phyloP scores from a whole-genome alignment of 2,888 invertebrate species.

The Lepidocyrtoides sp. region DNA sequence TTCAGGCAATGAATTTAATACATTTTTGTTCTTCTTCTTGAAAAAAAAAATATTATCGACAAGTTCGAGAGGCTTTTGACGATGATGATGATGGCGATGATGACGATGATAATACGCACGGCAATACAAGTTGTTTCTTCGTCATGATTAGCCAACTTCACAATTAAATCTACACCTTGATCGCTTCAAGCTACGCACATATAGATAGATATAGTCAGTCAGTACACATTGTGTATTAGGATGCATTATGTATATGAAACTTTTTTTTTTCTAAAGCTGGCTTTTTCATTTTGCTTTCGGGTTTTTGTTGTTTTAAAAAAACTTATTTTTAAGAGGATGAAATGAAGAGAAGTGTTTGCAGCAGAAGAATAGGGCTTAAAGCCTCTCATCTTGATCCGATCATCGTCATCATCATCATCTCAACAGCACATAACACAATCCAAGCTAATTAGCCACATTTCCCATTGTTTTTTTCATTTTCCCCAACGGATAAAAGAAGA shows the following conservation, averaged over 20 bases:
- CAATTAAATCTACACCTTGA: conserved; percentile 80
- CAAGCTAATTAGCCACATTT: conserved; percentile 79
- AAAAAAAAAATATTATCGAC: conserved; percentile 58
- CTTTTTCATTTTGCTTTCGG: conserved; percentile 61
- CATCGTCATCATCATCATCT: conserved; percentile 16
- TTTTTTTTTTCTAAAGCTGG: conserved; percentile 17
- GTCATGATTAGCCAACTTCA: conserved; percentile 77
- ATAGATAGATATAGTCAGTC: neutral
- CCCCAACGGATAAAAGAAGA: conserved; percentile 18
- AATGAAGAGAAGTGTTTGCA: neutral
- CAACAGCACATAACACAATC: conserved; percentile 69
- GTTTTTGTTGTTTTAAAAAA: conserved; percentile 14
- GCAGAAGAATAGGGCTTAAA: neutral
- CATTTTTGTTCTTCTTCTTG: conserved; percentile 35
- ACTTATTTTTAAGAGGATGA: conserved; percentile 37
- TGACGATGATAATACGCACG: neutral
- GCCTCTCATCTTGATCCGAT: conserved; percentile 67
- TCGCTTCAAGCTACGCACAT: conserved; percentile 61
- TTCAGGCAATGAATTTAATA: conserved; percentile 79
- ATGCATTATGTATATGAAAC: too few relatives aligned
- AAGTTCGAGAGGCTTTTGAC: conserved; percentile 68
- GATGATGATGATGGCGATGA: neutral
- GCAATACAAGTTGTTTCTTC: neutral
- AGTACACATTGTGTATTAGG: neutral
- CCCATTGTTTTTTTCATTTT: conserved; percentile 68